A percentile compares a stretch with the other conserved stretches of the same genome.
Conservation (phyloP, 1,140 invertebrate genomes). For the Drosophila nebulosa region DNA sequence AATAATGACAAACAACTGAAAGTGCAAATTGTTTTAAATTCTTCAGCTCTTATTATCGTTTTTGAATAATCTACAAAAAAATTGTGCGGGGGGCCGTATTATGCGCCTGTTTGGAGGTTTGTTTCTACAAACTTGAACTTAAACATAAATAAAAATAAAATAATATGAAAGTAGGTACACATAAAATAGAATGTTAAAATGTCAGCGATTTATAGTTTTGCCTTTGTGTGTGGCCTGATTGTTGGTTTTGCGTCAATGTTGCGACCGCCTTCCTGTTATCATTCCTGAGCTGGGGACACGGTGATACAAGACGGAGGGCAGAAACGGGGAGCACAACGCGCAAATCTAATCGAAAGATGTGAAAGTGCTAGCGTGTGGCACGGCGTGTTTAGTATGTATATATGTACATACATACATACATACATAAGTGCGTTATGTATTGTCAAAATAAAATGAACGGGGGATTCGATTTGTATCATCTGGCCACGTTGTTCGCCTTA, state of each 20-base stretch:
- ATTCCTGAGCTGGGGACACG: not conserved
- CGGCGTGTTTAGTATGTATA: slow-evolving; percentile 13
- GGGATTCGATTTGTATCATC: not conserved
- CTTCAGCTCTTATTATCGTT: no score
- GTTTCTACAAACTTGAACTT: no score
- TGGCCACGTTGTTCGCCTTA: not conserved
- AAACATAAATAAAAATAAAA: no score
- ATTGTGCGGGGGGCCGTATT: no score
- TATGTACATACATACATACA: not conserved
- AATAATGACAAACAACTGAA: no score
- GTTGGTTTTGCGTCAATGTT: not conserved
- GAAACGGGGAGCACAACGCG: not conserved
- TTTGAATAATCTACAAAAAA: no score
- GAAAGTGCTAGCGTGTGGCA: slow-evolving; percentile 43
- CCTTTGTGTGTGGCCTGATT: not conserved
- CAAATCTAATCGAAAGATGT: slow-evolving; percentile 41
- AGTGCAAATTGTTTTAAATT: no score
- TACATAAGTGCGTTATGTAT: not conserved
- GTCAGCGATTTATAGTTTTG: not conserved
- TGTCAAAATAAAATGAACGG: not conserved
- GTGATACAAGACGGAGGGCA: no score
- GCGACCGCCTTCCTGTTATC: slow-evolving; percentile 22
- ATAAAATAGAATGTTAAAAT: no score
- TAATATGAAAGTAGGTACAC: no score
- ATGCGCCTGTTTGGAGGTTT: no score